phyloP scores from a whole-genome alignment of 2,113 vertebrate species.

The Todiramphus saurophagus region DNA sequence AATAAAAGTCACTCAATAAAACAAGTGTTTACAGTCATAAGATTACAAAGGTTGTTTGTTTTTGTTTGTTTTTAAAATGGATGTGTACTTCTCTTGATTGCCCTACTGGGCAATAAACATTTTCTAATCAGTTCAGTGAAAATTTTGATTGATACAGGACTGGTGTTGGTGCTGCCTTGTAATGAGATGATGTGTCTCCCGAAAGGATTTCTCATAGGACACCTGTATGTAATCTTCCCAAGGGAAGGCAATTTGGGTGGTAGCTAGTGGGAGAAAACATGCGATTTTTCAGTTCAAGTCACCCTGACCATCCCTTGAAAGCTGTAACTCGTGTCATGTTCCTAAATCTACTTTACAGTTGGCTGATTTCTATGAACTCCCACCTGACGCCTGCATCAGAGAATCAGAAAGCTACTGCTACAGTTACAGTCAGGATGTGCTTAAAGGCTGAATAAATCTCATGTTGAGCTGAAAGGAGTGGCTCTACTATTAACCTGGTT shows the following conservation, averaged over 20 bases:
- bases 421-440: neutral
- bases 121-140: conserved; percentile 9
- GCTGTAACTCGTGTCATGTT: neutral
- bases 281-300: neutral
- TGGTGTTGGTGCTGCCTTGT: neutral
- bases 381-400: neutral
- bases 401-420: neutral
- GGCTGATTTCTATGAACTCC: neutral
- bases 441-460: neutral
- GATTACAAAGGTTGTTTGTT: conserved; percentile 27
- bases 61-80: neutral
- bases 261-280: neutral
- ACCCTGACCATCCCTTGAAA: neutral
- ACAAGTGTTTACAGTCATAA: conserved; percentile 43
- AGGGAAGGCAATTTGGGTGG: neutral
- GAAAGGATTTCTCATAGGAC: neutral
- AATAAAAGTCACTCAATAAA: conserved; percentile 66
- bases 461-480: neutral
- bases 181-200: neutral
- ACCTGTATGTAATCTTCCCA: neutral
- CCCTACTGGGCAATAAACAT: neutral
- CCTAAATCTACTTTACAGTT: neutral
- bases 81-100: conserved; percentile 16
- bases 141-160: neutral
- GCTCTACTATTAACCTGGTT: neutral